These are phyloP conservation scores for Sebastolobus altivelis DNA, from an alignment of 2,797 vertebrate genomes.

Conservation along the genomic window DNA sequence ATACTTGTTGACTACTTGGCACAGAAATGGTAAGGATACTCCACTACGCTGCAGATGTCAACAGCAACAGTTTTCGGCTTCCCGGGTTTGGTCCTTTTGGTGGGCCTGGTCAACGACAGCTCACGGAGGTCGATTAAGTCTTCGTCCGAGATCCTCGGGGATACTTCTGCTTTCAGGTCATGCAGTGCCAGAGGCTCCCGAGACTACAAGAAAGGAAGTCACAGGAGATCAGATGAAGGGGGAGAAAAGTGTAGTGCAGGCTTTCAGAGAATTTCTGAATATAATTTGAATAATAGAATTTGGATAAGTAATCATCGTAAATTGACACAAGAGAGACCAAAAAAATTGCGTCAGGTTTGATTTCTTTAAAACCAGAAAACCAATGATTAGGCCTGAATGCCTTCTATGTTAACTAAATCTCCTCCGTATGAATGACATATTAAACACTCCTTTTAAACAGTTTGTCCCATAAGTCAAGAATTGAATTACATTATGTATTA, in stretches of 20 bases:
- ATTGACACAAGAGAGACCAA: neutral
- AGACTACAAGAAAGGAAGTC: conserved; percentile 82
- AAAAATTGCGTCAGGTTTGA: conserved; percentile 2
- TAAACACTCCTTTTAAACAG: neutral
- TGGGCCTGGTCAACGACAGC: no score
- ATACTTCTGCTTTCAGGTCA: conserved; percentile 95
- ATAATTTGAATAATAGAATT: conserved; percentile 13
- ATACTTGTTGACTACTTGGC: no score
- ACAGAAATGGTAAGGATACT: conserved; percentile 91
- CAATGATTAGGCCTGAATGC: neutral
- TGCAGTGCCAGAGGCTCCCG: conserved; percentile 92
- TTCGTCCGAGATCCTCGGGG: conserved; percentile 95
- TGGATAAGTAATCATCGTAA: neutral
- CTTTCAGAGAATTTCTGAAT: conserved; percentile 17
- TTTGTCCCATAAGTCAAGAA: neutral
- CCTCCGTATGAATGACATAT: conserved; percentile 8
- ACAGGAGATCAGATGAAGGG: conserved; percentile 35
- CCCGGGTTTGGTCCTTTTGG: no score
- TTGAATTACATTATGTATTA: conserved; percentile 6
- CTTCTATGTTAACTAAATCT: conserved; percentile 14
- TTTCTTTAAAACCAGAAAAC: neutral
- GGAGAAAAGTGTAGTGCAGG: neutral
- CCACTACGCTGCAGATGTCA: conserved; percentile 93
- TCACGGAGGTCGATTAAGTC: conserved; percentile 97
- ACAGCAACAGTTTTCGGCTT: conserved; percentile 92